phyloP scores from a whole-genome alignment of 2,797 vertebrate genomes.

The Lithobates pipiens region DNA sequence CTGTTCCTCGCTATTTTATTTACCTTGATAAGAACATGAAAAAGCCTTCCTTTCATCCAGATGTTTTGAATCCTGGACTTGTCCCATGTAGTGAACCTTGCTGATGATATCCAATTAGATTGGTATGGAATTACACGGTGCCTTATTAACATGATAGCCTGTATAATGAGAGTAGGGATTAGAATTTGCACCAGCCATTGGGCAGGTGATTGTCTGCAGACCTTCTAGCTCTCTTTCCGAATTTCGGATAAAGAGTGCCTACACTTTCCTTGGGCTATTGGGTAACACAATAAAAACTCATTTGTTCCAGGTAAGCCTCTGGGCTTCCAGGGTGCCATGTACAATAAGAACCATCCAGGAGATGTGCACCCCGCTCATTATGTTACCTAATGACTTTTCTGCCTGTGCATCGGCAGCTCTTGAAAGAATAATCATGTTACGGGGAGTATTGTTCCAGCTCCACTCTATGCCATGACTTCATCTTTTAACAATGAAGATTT shows the following conservation, averaged over 20 bases:
- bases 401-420: conserved; percentile 42
- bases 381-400: conserved; percentile 61
- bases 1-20: conserved; percentile 37
- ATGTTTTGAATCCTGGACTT: conserved; percentile 26
- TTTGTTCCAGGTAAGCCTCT: conserved; percentile 61
- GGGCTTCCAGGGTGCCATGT: conserved; percentile 62
- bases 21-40: conserved; percentile 51
- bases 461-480: conserved; percentile 44
- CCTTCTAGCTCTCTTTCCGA: conserved; percentile 2
- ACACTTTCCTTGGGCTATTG: conserved; percentile 41
- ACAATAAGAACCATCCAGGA: conserved; percentile 44
- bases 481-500: conserved; percentile 51
- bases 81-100: not conserved
- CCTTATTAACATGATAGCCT: conserved; percentile 12
- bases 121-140: conserved; percentile 40
- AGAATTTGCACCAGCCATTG: conserved; percentile 14
- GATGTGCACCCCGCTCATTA: conserved; percentile 58
- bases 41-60: not conserved
- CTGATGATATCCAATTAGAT: conserved; percentile 46
- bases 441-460: conserved; percentile 63
- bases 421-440: conserved; percentile 59
- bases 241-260: conserved; percentile 11
- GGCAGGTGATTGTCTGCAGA: conserved; percentile 42
- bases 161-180: conserved; percentile 19
- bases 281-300: conserved; percentile 54